A percentile compares a stretch with the other conserved stretches of the same genome.
These are phyloP conservation scores for Hippasteria phrygiana DNA, from an alignment of 53 echinoderm and acorn worm species.

Conservation along the genomic window DNA sequence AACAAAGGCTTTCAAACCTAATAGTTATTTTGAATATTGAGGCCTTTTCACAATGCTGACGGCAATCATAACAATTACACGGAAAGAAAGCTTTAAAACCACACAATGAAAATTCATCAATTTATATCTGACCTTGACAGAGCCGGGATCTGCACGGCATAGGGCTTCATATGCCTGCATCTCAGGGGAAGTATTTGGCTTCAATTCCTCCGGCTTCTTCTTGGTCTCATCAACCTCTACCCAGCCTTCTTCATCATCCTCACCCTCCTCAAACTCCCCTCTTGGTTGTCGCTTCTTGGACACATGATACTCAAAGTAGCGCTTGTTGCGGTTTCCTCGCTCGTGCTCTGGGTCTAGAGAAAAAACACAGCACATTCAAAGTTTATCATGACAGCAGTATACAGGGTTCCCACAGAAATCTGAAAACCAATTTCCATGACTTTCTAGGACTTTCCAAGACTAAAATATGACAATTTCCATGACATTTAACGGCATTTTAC, in stretches of 20 bases:
- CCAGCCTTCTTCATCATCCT: constrained; percentile 58
- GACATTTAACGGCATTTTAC: too few relatives aligned
- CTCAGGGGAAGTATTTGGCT: constrained; percentile 61
- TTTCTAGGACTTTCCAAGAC: too few relatives aligned
- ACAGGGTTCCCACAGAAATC: too few relatives aligned
- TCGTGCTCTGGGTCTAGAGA: constrained; percentile 85
- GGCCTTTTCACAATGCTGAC: too few relatives aligned
- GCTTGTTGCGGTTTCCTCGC: constrained; percentile 87
- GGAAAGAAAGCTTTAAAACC: too few relatives aligned
- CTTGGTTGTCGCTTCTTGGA: constrained; percentile 57
- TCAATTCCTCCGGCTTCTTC: constrained; percentile 28
- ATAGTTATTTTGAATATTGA: too few relatives aligned
- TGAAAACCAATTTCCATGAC: too few relatives aligned
- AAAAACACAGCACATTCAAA: neutral
- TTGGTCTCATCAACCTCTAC: constrained; percentile 53
- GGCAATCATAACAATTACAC: too few relatives aligned
- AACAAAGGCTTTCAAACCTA: too few relatives aligned
- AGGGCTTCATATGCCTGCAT: constrained; percentile 88
- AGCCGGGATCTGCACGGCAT: constrained; percentile 81
- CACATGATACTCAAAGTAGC: constrained; percentile 86
- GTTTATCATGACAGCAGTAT: neutral
- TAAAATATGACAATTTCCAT: too few relatives aligned
- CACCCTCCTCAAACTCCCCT: constrained; percentile 76
- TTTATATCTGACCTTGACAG: constrained; percentile 72
- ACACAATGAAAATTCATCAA: too few relatives aligned